Evolutionary conservation across 1,140 invertebrate species (phyloP).

Genomic region (Zaprionus lachaisei): DNA sequence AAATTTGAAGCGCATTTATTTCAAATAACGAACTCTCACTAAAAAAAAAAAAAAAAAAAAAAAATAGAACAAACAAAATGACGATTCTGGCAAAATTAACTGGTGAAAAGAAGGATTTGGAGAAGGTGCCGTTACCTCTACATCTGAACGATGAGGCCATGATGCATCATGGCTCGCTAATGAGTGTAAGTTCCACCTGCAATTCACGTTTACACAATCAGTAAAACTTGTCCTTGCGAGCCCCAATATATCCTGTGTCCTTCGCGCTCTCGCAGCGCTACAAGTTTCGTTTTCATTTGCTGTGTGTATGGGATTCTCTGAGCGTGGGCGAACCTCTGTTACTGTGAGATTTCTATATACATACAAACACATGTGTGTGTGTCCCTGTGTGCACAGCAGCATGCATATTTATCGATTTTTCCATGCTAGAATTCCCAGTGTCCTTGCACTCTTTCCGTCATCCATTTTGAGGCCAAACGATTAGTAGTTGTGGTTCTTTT

Average conservation of each 20-base stretch:
- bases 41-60: neutral
- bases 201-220: conserved; percentile 56
- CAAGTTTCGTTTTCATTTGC: conserved; percentile 65
- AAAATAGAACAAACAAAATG: conserved; percentile 38
- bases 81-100: conserved; percentile 70
- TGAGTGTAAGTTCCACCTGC: conserved; percentile 61
- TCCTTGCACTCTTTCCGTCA: conserved; percentile 63
- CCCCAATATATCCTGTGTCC: conserved; percentile 41
- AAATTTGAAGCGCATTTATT: conserved; percentile 34
- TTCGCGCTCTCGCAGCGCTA: conserved; percentile 53
- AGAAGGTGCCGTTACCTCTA: conserved; percentile 88
- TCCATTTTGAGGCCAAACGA: conserved; percentile 37
- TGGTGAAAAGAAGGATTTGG: conserved; percentile 76
- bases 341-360: conserved; percentile 36
- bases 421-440: conserved; percentile 64
- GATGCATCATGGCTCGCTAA: conserved; percentile 68
- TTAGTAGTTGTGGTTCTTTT: conserved; percentile 22
- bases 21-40: conserved; percentile 15
- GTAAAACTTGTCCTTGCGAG: conserved; percentile 57
- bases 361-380: conserved; percentile 34
- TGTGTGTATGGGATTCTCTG: conserved; percentile 9
- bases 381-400: conserved; percentile 26
- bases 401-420: conserved; percentile 77
- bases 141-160: conserved; percentile 85
- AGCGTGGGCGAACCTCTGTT: conserved; percentile 17